These are phyloP conservation scores for Spinibarbus caldwelli DNA, from an alignment of 2,797 vertebrate genomes.

Conservation along the genomic window DNA sequence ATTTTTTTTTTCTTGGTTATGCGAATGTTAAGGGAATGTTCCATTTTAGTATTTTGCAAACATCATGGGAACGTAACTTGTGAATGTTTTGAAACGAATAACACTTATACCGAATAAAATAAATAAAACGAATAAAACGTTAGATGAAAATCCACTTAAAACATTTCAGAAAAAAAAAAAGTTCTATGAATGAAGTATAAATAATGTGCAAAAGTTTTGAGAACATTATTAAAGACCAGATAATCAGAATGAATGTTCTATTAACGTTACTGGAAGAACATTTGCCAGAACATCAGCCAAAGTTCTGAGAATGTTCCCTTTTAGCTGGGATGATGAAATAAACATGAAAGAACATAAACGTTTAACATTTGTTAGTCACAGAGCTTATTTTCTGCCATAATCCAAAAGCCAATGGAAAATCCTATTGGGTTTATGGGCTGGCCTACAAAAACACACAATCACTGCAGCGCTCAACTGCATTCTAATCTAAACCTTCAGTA, in stretches of 20 bases:
- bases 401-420: conserved; percentile 4
- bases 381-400: neutral
- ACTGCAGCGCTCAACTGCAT: neutral
- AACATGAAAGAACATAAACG: neutral
- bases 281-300: neutral
- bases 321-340: neutral
- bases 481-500: neutral
- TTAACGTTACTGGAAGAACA: neutral
- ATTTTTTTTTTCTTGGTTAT: too few species aligned
- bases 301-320: neutral
- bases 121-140: too few species aligned
- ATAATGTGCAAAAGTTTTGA: neutral
- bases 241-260: neutral
- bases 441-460: neutral
- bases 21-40: too few species aligned
- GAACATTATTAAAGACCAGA: neutral
- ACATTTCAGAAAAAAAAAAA: too few species aligned
- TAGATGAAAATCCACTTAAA: too few species aligned
- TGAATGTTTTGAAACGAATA: too few species aligned
- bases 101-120: too few species aligned
- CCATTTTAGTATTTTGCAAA: too few species aligned
- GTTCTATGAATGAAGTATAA: neutral
- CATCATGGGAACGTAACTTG: too few species aligned
- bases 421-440: neutral
- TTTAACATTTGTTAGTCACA: neutral